Conservation (phyloP, 2,797 vertebrate species). For the Sitta carolinensis region DNA sequence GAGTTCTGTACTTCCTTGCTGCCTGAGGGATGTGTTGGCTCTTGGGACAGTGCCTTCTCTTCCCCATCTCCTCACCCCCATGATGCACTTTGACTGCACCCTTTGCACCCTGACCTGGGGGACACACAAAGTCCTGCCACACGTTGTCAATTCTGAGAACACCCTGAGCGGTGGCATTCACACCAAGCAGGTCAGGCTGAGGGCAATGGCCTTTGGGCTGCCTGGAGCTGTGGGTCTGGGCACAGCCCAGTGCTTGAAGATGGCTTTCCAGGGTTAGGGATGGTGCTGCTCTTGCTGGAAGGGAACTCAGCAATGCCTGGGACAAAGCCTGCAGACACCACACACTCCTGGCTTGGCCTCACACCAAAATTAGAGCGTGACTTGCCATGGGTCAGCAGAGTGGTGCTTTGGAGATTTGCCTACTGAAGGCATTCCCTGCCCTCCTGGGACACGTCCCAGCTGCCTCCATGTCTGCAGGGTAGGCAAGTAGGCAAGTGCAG, state of each 20-base stretch:
- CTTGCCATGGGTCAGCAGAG: not conserved
- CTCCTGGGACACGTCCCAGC: fast-evolving
- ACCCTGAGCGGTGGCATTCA: not conserved
- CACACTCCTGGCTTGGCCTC: not conserved
- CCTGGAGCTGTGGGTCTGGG: not conserved
- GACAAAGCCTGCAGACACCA: not conserved
- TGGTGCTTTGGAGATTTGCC: not conserved
- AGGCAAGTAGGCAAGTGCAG: not conserved
- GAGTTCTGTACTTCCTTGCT: not conserved
- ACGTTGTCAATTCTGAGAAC: not conserved
- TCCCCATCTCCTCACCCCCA: not conserved
- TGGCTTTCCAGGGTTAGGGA: not conserved
- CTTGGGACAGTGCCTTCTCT: not conserved
- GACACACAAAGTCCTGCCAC: not conserved
- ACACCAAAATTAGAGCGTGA: not conserved
- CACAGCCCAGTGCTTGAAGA: not conserved
- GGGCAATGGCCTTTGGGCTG: not conserved
- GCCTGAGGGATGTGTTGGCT: not conserved
- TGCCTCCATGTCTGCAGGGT: not conserved
- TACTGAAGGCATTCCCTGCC: not conserved
- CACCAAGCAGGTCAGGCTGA: not conserved
- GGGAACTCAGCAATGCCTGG: not conserved
- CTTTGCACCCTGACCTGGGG: too few species aligned
- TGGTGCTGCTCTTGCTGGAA: not conserved
- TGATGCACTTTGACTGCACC: not conserved